Conservation (phyloP, 2,113 vertebrate genomes). For the Seriola rivoliana region DNA sequence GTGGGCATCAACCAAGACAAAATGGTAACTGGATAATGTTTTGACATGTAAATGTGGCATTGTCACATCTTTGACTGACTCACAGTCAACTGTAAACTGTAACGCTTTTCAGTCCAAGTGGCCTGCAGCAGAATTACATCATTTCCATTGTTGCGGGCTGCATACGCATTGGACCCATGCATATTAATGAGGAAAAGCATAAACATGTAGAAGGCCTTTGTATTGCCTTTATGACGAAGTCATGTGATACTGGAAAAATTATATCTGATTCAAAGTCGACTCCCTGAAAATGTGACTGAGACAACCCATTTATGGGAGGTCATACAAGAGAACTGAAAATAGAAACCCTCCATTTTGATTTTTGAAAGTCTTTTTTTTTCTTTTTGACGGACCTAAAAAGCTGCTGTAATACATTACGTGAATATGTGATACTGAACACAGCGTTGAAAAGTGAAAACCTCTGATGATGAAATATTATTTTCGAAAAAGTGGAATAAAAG, state of each 20-base stretch:
- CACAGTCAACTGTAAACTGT: conserved; percentile 21
- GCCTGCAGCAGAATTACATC: background rate
- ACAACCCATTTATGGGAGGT: background rate
- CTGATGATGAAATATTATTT: background rate
- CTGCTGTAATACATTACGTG: background rate
- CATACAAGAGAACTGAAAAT: background rate
- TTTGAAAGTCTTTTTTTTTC: background rate
- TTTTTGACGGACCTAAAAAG: background rate
- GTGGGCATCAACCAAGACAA: conserved; percentile 49
- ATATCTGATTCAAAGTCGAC: background rate
- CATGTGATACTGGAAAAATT: conserved; percentile 3
- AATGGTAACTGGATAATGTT: conserved; percentile 35
- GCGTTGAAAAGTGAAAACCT: background rate
- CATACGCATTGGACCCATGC: background rate
- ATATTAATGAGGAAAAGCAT: conserved; percentile 10
- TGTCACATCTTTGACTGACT: conserved; percentile 34
- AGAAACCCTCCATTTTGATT: background rate
- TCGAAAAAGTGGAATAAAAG: background rate
- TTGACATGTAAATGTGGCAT: conserved; percentile 41
- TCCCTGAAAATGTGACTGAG: background rate
- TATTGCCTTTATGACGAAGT: background rate
- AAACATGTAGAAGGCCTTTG: background rate
- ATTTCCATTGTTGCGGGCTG: conserved; percentile 22
- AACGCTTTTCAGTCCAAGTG: conserved; percentile 6
- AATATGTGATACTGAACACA: background rate